Conservation (phyloP, 2,888 invertebrate species). For the Hyles lineata region DNA sequence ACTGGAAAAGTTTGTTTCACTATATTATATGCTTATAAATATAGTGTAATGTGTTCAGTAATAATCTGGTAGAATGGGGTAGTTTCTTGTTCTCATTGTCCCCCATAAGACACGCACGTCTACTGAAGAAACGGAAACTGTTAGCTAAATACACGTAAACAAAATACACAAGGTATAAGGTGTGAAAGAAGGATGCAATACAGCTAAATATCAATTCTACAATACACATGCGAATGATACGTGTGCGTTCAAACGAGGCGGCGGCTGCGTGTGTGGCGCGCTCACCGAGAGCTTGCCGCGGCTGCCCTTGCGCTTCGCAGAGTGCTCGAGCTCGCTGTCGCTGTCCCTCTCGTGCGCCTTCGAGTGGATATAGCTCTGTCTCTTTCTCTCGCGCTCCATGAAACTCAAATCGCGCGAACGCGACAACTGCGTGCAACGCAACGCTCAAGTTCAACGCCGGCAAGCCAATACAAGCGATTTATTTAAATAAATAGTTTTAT, state of each 20-base stretch:
- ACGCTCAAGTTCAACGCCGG: conserved; percentile 56
- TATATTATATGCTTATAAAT: too few species aligned
- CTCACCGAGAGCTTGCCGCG: conserved; percentile 90
- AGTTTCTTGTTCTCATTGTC: too few species aligned
- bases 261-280: conserved; percentile 64
- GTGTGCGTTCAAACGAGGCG: conserved; percentile 15
- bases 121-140: neutral
- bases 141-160: conserved; percentile 1
- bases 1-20: too few species aligned
- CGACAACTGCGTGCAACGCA: conserved; percentile 81
- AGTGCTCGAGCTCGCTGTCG: conserved; percentile 93
- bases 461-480: conserved; percentile 46
- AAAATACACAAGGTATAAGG: conserved; percentile 1
- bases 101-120: neutral
- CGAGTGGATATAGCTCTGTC: conserved; percentile 81
- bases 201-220: conserved; percentile 23
- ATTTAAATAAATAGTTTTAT: conserved; percentile 28
- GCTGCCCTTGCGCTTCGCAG: conserved; percentile 83
- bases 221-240: conserved; percentile 30
- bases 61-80: too few species aligned
- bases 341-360: conserved; percentile 88
- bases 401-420: conserved; percentile 79
- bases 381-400: conserved; percentile 81
- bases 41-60: too few species aligned
- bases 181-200: conserved; percentile 9